phyloP scores from a whole-genome alignment of 2,888 invertebrate genomes.

The Epinotia bilunana region DNA sequence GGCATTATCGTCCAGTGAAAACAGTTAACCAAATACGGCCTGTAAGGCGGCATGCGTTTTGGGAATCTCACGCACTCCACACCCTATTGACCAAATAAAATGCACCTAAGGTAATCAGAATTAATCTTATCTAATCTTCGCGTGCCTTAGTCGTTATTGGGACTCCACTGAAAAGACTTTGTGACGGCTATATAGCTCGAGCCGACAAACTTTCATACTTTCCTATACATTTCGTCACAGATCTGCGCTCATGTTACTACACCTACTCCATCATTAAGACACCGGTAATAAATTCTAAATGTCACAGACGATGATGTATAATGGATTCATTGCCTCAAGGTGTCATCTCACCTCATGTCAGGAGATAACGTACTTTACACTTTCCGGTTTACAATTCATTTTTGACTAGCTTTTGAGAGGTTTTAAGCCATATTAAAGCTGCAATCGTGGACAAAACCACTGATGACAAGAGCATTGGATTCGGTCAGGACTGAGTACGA shows the following conservation, averaged over 20 bases:
- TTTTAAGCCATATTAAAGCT: conserved; percentile 44
- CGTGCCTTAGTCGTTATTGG: background rate
- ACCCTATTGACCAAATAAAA: too few species aligned
- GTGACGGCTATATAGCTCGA: conserved; percentile 21
- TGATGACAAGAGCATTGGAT: conserved; percentile 57
- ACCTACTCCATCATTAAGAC: conserved; percentile 72
- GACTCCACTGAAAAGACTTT: background rate
- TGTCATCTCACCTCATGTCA: conserved; percentile 55
- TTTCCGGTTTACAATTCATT: conserved; percentile 49
- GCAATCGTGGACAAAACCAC: conserved; percentile 51
- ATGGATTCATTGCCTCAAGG: conserved; percentile 70
- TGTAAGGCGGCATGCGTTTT: too few species aligned
- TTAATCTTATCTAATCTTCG: too few species aligned
- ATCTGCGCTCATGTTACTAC: conserved; percentile 56
- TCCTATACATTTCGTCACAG: conserved; percentile 58
- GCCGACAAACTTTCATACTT: conserved; percentile 52
- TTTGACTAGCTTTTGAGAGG: conserved; percentile 47
- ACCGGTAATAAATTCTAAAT: conserved; percentile 77
- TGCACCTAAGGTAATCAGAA: too few species aligned
- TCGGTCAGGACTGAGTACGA: conserved; percentile 56
- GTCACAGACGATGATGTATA: conserved; percentile 77
- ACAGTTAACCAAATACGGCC: too few species aligned
- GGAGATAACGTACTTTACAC: conserved; percentile 48
- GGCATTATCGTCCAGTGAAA: too few species aligned
- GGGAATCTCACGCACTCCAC: too few species aligned